Conservation (phyloP, 2,888 invertebrate species). For the Agonopterix heracliana region DNA sequence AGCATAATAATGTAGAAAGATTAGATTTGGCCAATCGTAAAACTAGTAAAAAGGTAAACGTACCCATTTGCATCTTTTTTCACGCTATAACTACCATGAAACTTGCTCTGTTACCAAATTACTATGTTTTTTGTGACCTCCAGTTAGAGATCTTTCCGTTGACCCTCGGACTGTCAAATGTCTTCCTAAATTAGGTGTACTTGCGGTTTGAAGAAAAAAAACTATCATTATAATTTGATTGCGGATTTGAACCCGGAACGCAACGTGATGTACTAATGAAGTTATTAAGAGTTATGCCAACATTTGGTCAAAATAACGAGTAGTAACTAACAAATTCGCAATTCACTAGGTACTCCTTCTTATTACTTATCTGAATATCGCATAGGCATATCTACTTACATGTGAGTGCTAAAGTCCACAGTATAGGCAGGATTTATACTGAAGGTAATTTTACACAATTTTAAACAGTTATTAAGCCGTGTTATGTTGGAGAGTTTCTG, state of each 20-base stretch:
- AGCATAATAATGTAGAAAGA: not conserved
- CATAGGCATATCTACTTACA: too few relatives aligned
- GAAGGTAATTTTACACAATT: too few relatives aligned
- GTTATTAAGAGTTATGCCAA: not conserved
- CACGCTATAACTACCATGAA: not conserved
- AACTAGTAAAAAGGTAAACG: not conserved
- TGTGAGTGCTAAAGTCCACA: too few relatives aligned
- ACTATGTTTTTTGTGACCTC: not conserved
- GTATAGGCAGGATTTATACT: too few relatives aligned
- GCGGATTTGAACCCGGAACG: conserved; percentile 1
- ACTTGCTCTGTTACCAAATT: not conserved
- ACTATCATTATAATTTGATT: conserved; percentile 2
- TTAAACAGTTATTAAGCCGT: too few relatives aligned
- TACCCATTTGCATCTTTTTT: not conserved
- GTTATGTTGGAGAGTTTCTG: too few relatives aligned
- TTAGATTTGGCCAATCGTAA: not conserved
- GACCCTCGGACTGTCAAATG: conserved; percentile 5
- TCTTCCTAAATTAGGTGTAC: conserved; percentile 6
- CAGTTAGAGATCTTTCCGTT: not conserved
- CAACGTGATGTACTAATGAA: not conserved
- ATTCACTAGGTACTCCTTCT: too few relatives aligned
- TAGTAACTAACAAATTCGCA: too few relatives aligned
- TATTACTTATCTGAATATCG: too few relatives aligned
- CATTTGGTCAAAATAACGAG: not conserved
- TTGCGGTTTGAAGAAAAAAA: conserved; percentile 6